Percentiles rank a stretch among this genome's conserved stretches.
phyloP scores from a whole-genome alignment of 2,113 vertebrate genomes.

The Upupa epops region DNA sequence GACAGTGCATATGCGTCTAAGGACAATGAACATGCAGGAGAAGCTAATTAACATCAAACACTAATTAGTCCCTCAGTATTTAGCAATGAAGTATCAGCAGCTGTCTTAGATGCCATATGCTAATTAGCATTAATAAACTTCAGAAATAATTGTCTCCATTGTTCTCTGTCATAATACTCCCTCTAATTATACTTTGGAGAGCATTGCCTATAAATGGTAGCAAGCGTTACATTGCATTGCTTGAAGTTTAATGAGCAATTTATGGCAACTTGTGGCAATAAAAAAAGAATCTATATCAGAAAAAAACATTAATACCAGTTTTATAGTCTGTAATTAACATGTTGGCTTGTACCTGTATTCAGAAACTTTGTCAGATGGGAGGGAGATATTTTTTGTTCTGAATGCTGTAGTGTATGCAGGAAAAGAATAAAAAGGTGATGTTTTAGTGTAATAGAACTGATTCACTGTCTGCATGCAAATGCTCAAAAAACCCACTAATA shows the following conservation, averaged over 20 bases:
- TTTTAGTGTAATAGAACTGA: neutral
- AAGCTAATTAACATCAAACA: constrained; percentile 82
- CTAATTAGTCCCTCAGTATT: constrained; percentile 87
- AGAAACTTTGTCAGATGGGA: constrained; percentile 2
- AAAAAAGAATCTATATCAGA: constrained; percentile 30
- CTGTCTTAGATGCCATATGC: constrained; percentile 83
- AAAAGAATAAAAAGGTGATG: neutral
- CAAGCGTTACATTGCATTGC: constrained; percentile 61
- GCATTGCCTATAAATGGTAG: constrained; percentile 76
- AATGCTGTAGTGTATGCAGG: neutral
- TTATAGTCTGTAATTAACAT: constrained; percentile 53
- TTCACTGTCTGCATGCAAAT: neutral
- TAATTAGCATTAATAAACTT: constrained; percentile 88
- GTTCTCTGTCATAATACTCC: constrained; percentile 81
- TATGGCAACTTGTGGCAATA: constrained; percentile 69
- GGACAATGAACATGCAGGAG: constrained; percentile 72
- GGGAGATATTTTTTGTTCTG: neutral
- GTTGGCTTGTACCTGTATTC: constrained; percentile 27
- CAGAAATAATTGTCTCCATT: constrained; percentile 86
- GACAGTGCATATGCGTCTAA: constrained; percentile 61
- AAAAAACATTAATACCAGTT: constrained; percentile 58
- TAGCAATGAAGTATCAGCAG: constrained; percentile 84
- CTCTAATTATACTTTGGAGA: constrained; percentile 83
- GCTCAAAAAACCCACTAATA: neutral
- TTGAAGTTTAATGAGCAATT: constrained; percentile 80